phyloP scores from a whole-genome alignment of 2,888 invertebrate species.

The Lochmaea capreae region DNA sequence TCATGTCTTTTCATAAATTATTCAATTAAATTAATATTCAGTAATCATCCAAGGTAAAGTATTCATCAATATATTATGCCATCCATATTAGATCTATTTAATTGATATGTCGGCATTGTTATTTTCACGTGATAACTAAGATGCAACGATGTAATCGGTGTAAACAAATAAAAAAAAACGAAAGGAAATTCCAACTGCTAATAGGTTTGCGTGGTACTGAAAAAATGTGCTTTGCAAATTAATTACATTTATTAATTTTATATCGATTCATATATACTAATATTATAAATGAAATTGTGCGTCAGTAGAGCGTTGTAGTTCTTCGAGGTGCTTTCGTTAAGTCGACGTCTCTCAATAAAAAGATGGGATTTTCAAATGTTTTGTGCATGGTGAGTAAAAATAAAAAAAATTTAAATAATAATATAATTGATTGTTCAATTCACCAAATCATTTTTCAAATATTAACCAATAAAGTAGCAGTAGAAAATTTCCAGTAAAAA shows the following conservation, averaged over 20 bases:
- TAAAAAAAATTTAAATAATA: background rate
- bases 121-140: constrained; percentile 18
- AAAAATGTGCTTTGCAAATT: constrained; percentile 24
- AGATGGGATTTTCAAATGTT: constrained; percentile 32
- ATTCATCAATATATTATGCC: constrained; percentile 20
- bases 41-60: constrained; percentile 26
- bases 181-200: constrained; percentile 17
- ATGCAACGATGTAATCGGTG: constrained; percentile 6
- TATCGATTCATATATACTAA: constrained; percentile 18
- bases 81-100: constrained; percentile 23
- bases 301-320: constrained; percentile 11
- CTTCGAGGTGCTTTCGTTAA: constrained; percentile 6
- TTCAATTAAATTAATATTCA: constrained; percentile 18
- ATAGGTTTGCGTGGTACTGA: background rate
- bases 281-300: constrained; percentile 11
- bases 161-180: background rate
- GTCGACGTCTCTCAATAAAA: background rate
- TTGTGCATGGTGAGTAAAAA: constrained; percentile 30
- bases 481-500: no score
- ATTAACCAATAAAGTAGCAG: no score
- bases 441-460: background rate
- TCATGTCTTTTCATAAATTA: background rate
- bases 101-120: constrained; percentile 17
- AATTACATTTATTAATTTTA: constrained; percentile 16
- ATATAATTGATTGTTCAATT: background rate